Conservation (phyloP, 2,797 vertebrate species). For the Brachymystax lenok region DNA sequence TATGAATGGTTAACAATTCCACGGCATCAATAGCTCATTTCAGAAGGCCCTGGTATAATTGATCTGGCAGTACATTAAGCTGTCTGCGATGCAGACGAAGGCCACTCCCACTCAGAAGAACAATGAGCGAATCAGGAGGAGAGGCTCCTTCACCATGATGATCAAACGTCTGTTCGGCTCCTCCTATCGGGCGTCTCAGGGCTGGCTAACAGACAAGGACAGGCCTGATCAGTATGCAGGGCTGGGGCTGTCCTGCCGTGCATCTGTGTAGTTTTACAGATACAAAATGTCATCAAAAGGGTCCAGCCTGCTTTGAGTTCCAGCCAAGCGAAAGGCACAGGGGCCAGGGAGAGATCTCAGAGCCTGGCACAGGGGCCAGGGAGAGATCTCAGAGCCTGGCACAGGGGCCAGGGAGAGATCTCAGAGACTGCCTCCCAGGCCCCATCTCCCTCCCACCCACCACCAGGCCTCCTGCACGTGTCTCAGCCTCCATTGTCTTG, state of each 20-base stretch:
- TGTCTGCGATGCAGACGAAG: background rate
- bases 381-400: conserved; percentile 11
- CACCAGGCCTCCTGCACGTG: background rate
- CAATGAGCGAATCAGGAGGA: background rate
- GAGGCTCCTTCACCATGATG: background rate
- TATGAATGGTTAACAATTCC: background rate
- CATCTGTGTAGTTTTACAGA: conserved; percentile 22
- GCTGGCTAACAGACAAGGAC: background rate
- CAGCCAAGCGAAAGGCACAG: conserved; percentile 23
- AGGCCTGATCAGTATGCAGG: conserved; percentile 10
- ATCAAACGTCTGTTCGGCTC: background rate
- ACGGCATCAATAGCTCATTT: background rate
- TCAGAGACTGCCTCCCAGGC: background rate
- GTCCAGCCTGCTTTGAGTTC: conserved; percentile 27
- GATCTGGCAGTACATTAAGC: background rate
- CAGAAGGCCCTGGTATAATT: background rate
- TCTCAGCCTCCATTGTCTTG: conserved; percentile 9
- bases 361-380: background rate
- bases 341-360: conserved; percentile 1
- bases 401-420: too few relatives aligned
- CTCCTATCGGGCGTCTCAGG: background rate
- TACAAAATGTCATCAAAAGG: conserved; percentile 53
- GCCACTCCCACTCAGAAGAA: background rate
- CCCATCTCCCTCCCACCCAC: background rate
- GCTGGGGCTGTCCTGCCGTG: background rate